These are phyloP conservation scores for Zygothrica quintamaculata DNA, from an alignment of 2,888 invertebrate species.

Conservation along the genomic window DNA sequence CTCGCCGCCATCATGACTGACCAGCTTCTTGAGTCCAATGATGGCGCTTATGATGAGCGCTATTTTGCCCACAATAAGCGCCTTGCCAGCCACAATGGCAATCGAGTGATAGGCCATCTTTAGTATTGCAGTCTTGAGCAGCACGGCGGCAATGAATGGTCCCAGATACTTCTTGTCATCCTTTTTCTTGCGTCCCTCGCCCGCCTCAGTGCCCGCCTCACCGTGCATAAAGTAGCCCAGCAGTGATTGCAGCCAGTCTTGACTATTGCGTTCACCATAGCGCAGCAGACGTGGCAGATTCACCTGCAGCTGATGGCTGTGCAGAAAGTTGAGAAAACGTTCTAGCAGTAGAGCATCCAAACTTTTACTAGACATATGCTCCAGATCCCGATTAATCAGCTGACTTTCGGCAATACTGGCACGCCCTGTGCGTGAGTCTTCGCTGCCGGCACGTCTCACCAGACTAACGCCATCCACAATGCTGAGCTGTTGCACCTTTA, in stretches of 20 bases:
- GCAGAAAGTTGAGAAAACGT: slow-evolving; percentile 86
- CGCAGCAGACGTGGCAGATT: slow-evolving; percentile 85
- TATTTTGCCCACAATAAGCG: slow-evolving; percentile 92
- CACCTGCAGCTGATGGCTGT: slow-evolving; percentile 87
- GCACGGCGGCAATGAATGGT: slow-evolving; percentile 88
- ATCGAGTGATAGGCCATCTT: slow-evolving; percentile 91
- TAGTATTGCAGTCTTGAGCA: slow-evolving; percentile 89
- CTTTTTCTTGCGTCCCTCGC: slow-evolving; percentile 86
- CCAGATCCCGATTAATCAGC: slow-evolving; percentile 86
- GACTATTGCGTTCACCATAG: slow-evolving; percentile 85
- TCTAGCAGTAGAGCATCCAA: slow-evolving; percentile 87
- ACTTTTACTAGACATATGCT: slow-evolving; percentile 87
- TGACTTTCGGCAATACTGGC: slow-evolving; percentile 82
- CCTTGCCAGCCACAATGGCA: slow-evolving; percentile 91
- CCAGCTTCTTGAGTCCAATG: slow-evolving; percentile 91
- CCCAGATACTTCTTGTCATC: slow-evolving; percentile 87
- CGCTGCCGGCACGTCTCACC: slow-evolving; percentile 78
- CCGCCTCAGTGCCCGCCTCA: slow-evolving; percentile 78
- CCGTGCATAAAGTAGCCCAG: slow-evolving; percentile 83
- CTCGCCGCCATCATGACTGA: slow-evolving; percentile 89
- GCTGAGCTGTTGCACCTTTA: slow-evolving; percentile 87
- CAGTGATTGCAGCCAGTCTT: slow-evolving; percentile 76
- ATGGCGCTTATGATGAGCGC: slow-evolving; percentile 91
- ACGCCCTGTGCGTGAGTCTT: slow-evolving; percentile 80
- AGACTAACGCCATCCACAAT: slow-evolving; percentile 88